Evolutionary conservation across 2,888 invertebrate species (phyloP), one percentile per base, ranked within the genome.

Genomic region (Augiades crinisus): DNA sequence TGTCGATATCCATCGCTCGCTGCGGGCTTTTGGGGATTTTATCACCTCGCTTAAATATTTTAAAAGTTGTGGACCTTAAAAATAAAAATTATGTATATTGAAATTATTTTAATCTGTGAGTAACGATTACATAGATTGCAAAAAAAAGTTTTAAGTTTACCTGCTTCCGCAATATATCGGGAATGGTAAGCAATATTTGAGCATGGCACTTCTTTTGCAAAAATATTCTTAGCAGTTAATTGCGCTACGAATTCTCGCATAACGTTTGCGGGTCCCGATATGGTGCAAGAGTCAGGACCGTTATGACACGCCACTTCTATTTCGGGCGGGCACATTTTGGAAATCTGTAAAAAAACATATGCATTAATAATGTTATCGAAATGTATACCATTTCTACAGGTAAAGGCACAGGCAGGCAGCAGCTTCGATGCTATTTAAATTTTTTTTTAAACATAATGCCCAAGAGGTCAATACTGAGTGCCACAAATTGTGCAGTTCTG

Each of bases 141-240:
- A n/a, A 33, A 40, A 16, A n/a, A n/a, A n/a, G n/a, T n/a, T n/a
- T n/a, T n/a, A 38, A 10, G 43, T 64, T 62, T 61, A 78, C 87
- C 92, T 49, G 94, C 93, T 46, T 91, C 88, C 1, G 92, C 91
- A 63, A 98, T 96, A 64, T 96, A 96, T 30, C 93, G 91, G 36
- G 96, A 96, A 72, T 98, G 98, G 70, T 97, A 98, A 0, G 98
- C 96, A 56, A 97, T 95, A 64, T 96, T 95, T 10, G 95, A 93
- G 57, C 95, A 95, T 1, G 81, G 81, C 1, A 86, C 86, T 62
- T 85, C 85, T 36, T 77, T 85, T 0, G 84, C 85, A 34, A 87
- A 87, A n/a, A 85, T 71, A 1, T 70, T 66, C 24, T 75, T 67
- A 5, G 67, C 67, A 5, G 75, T 74, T 92, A 88, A 56, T 12